Evolutionary conservation across 2,113 vertebrate genomes (phyloP).

Genomic region (Macquaria australasica): DNA sequence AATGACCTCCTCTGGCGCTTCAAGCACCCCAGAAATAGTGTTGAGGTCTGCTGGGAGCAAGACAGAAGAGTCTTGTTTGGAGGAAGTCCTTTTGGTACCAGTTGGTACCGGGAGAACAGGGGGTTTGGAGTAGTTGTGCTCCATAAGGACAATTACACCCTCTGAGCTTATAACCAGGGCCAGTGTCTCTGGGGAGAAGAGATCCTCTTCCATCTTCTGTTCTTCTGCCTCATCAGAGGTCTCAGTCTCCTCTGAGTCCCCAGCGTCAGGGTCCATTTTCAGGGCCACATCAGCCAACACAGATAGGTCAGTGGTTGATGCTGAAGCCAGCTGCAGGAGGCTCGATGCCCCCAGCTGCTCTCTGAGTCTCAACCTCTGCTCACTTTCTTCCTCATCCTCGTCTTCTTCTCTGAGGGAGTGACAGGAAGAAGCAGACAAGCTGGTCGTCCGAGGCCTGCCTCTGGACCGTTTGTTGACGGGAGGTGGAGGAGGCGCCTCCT

Average conservation of each 20-base stretch:
- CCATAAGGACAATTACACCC: slow-evolving; percentile 84
- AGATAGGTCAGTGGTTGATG: slow-evolving; percentile 84
- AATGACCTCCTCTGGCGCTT: slow-evolving; percentile 87
- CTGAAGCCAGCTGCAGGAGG: slow-evolving; percentile 84
- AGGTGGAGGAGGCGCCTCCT: slow-evolving; percentile 72
- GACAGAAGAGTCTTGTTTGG: slow-evolving; percentile 78
- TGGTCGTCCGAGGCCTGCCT: slow-evolving; percentile 75
- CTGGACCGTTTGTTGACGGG: slow-evolving; percentile 72
- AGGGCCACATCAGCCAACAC: slow-evolving; percentile 89
- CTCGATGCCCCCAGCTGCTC: slow-evolving; percentile 85
- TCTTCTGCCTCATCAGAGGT: slow-evolving; percentile 89
- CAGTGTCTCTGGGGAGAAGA: slow-evolving; percentile 66
- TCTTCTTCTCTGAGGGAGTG: slow-evolving; percentile 80
- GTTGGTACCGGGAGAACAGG: slow-evolving; percentile 63
- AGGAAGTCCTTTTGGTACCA: slow-evolving; percentile 65
- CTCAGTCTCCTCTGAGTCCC: slow-evolving; percentile 88
- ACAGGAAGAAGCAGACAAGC: slow-evolving; percentile 72
- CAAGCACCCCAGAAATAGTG: slow-evolving; percentile 82
- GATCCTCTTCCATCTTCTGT: slow-evolving; percentile 80
- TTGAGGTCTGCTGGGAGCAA: slow-evolving; percentile 83
- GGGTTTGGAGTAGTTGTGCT: slow-evolving; percentile 91
- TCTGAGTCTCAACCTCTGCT: slow-evolving; percentile 76
- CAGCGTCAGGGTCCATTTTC: slow-evolving; percentile 87
- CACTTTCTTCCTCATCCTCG: slow-evolving; percentile 79
- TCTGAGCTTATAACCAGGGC: slow-evolving; percentile 67